Percentiles rank a stretch among this genome's conserved stretches.
phyloP scores from a whole-genome alignment of 2,113 vertebrate species.

The Cyphomyrus discorhynchus region DNA sequence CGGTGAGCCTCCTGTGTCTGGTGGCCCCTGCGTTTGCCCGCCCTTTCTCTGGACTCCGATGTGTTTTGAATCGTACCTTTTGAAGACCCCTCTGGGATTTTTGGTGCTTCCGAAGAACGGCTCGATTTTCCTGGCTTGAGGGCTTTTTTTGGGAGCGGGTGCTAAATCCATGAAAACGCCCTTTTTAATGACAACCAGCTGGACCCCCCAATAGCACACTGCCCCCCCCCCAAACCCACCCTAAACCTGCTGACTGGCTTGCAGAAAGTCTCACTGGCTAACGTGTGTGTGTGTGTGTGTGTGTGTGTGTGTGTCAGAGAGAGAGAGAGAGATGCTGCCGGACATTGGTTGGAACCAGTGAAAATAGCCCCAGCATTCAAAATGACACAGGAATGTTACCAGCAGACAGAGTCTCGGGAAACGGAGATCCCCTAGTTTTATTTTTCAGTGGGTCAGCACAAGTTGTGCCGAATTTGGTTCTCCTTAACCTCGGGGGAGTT shows the following conservation, averaged over 20 bases:
- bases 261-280: background rate
- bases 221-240: background rate
- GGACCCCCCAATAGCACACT: conserved; percentile 25
- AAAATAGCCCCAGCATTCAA: background rate
- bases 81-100: conserved; percentile 38
- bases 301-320: background rate
- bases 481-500: background rate
- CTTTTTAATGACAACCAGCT: conserved; percentile 55
- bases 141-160: background rate
- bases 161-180: conserved; percentile 4
- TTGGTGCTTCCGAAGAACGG: background rate
- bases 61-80: conserved; percentile 21
- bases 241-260: background rate
- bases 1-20: background rate
- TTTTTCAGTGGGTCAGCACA: background rate
- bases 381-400: background rate
- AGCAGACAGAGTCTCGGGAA: background rate
- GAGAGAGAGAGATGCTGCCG: background rate
- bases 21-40: conserved; percentile 19
- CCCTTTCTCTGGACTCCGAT: conserved; percentile 25
- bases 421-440: background rate
- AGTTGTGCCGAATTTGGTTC: background rate
- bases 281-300: background rate
- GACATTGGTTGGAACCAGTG: background rate
- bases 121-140: conserved; percentile 9